These are phyloP conservation scores for Drosophila tropicalis DNA, from an alignment of 1,140 invertebrate genomes.

Conservation along the genomic window DNA sequence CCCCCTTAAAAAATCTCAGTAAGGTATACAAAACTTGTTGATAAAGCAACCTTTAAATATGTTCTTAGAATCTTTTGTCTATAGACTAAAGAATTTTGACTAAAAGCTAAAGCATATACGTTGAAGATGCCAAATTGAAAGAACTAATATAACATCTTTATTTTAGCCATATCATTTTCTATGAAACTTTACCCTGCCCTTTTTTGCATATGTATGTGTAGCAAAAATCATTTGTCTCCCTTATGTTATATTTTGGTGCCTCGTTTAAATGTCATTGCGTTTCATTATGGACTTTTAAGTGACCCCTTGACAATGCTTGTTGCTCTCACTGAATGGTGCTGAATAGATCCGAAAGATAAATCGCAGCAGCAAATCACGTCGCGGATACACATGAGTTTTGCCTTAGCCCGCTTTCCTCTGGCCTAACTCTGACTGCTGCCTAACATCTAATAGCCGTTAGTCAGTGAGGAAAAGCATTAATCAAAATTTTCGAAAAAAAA, in stretches of 20 bases:
- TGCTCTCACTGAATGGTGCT: constrained; percentile 29
- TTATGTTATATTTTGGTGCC: neutral
- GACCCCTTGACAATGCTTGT: constrained; percentile 40
- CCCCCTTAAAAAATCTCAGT: no score
- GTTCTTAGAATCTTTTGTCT: no score
- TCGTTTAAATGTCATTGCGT: constrained; percentile 15
- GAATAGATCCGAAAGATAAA: constrained; percentile 58
- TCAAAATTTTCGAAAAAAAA: constrained; percentile 52
- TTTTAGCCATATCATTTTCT: neutral
- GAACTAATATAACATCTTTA: neutral
- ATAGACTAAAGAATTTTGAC: no score
- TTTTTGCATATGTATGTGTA: neutral
- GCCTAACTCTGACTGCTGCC: constrained; percentile 13
- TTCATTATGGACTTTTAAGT: constrained; percentile 51
- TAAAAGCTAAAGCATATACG: no score
- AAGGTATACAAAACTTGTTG: no score
- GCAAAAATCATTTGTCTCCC: neutral
- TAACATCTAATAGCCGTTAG: constrained; percentile 53
- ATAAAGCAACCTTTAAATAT: no score
- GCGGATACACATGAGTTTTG: constrained; percentile 14
- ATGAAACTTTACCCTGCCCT: neutral
- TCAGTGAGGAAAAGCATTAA: constrained; percentile 49
- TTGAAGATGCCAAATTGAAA: no score
- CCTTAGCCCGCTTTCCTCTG: constrained; percentile 2
- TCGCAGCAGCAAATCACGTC: constrained; percentile 54